Base-by-base conservation (phyloP, 1,140 invertebrate species). In the Monochamus saltuarius region DNA sequence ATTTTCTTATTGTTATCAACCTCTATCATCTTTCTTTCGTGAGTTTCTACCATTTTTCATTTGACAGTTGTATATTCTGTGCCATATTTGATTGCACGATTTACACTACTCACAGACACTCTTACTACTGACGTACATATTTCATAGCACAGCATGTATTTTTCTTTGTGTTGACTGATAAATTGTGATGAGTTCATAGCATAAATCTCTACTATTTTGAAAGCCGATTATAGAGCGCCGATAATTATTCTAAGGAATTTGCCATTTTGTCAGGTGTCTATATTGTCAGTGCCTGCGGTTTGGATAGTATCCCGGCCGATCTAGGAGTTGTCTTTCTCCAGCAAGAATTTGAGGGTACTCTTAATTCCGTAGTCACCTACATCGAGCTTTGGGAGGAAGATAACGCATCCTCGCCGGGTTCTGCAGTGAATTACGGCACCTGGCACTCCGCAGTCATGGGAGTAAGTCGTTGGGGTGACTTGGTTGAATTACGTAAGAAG, bases 231-330 rank as follows among this genome's bases (percentile, higher is more conserved):
- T 3, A 29, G 22, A 29, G 6, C 2, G 2, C 22, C 22, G 2
- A 2, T 29, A 29, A 3, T 29, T 29, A 2, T 29, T 29, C 22
- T n/a, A n/a, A n/a, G n/a, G n/a, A n/a, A n/a, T n/a, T n/a, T n/a
- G n/a, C n/a, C n/a, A n/a, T n/a, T n/a, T n/a, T n/a, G n/a, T 35
- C 17, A 56, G 87, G 80, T 4, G 80, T 94, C 0, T 95, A 91
- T 70, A 79, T 97, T 7, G 78, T 98, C 10, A 92, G 90, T 64
- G 87, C 92, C 10, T 97, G 94, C 79, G 95, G 95, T 1, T 92
- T 94, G 73, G 94, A 96, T 69, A 86, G 85, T 59, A 89, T 98
- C 66, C 94, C 94, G 6, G 83, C 84, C 39, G 95, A 98, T 72
- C 79, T 95, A 74, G 95, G 95, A 7, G 73, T 89, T 2, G 72